Evolutionary conservation across 2,797 vertebrate species (phyloP).

Genomic region (Sarcoramphus papa): DNA sequence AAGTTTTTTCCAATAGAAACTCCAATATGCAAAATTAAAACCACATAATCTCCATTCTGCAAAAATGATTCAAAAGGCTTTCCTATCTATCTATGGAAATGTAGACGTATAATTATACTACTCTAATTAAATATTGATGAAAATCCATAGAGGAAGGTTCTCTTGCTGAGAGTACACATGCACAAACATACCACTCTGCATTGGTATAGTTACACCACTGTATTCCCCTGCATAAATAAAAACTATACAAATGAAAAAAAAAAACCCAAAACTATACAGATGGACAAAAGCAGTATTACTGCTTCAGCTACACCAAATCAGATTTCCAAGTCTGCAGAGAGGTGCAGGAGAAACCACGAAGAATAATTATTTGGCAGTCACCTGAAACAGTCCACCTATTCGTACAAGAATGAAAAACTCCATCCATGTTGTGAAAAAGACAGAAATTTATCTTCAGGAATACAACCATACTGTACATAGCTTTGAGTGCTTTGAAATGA

Average conservation of each 20-base stretch:
- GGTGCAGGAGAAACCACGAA: neutral
- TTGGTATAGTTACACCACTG: neutral
- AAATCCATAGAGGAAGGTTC: neutral
- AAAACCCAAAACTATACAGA: neutral
- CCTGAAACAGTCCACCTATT: neutral
- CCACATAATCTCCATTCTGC: neutral
- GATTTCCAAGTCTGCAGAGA: neutral
- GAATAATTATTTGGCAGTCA: neutral
- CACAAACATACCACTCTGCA: neutral
- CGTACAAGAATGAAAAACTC: neutral
- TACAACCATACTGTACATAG: neutral
- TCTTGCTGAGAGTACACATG: neutral
- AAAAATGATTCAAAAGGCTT: neutral
- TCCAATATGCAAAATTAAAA: neutral
- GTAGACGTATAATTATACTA: neutral
- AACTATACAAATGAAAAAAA: neutral
- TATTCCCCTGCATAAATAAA: neutral
- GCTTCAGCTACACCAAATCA: neutral
- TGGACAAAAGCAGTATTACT: neutral
- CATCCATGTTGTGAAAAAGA: neutral
- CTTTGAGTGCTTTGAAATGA: neutral
- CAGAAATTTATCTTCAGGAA: neutral
- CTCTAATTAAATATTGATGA: neutral
- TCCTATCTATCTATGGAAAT: neutral
- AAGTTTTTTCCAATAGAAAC: neutral